Evolutionary conservation across 2,888 invertebrate genomes (phyloP), one percentile per base, ranked within the genome.

Genomic region (Trimorus sp.): DNA sequence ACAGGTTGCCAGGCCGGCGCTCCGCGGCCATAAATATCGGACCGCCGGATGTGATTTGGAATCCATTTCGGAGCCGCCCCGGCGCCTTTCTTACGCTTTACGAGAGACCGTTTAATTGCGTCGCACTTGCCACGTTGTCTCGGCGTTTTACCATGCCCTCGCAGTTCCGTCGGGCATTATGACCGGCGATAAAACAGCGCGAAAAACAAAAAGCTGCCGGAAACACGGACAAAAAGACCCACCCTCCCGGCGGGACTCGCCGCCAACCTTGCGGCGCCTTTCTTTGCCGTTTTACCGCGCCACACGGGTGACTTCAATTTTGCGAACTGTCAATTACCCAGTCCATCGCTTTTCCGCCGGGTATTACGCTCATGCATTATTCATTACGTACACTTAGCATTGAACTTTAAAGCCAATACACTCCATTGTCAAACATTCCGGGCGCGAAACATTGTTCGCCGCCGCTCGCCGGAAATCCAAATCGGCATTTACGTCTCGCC

Each of bases 341-440:
- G 76, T 76, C 71, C 56, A 71, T 62, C 76, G 80, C 80, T 65
- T 75, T 75, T 70, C 66, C 75, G 58, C 53, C 68, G 60, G 70
- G 48, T 75, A 65, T 70, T 60, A 59, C 54, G 56, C 65, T 76
- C 76, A 76, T 81, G 40, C 60, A 81, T 75, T 76, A 81, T 81
- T 70, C 71, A 81, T 70, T 76, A 71, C 71, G 66, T 60, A 59
- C 80, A 81, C 80, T 81, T 71, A 65, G 71, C 66, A 81, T 81
- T 68, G 66, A 81, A 81, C 80, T 76, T 76, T 75, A 76, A 76
- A 68, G 76, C 66, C 76, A 62, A 76, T 75, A 76, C 76, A 76
- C 68, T 76, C 66, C 54, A 54, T 71, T 56, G 69, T 71, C 51
- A 70, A 58, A 80, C 38, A 48, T 59, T 68, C 56, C 16, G 53